Base-by-base conservation (phyloP, 2,113 vertebrate genomes). In the Callaeas wilsoni region DNA sequence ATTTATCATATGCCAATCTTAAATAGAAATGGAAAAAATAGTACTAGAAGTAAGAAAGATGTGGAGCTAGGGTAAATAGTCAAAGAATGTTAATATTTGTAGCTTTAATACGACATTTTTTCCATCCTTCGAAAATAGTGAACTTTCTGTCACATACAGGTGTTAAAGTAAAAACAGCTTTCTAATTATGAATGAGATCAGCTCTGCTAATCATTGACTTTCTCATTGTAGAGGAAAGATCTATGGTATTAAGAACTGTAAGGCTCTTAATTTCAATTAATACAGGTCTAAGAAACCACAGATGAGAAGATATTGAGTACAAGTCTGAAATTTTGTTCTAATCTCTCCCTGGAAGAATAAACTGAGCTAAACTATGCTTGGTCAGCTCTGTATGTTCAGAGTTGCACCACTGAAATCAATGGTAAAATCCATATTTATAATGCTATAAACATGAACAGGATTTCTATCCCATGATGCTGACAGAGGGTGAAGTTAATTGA, bases 1-100 rank as follows among this genome's bases (percentile, higher is more conserved):
- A 50, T 94, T 95, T 87, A 82, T 96, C 69, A 63, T 90, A 57
- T n/a, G 10, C 26, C 63, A 84, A 32, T 83, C 83, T 93, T 84
- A 96, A 95, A 41, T 82, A 92, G 81, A 78, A 96, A 64, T 73
- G 33, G 83, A 84, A 91, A 93, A 92, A 71, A 52, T 84, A 94
- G 93, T 73, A 41, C 41, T 41, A 94, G 46, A 96, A 96, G 30
- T 68, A 95, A 89, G 83, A 96, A 96, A 93, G 67, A 88, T 18
- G n/a, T 84, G 78, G 68, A 89, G 42, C 56, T 92, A 83, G 35
- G 67, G 23, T 7, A 5, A 94, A 65, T 56, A 94, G 55, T 79
- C 47, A 22, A 46, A 87, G 37, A 96, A 95, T 65, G 77, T 81
- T 93, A 84, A 91, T 89, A 70, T 75, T 76, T 49, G 55, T 68